Conservation (phyloP, 2,113 vertebrate species). For the Varanus komodoensis region DNA sequence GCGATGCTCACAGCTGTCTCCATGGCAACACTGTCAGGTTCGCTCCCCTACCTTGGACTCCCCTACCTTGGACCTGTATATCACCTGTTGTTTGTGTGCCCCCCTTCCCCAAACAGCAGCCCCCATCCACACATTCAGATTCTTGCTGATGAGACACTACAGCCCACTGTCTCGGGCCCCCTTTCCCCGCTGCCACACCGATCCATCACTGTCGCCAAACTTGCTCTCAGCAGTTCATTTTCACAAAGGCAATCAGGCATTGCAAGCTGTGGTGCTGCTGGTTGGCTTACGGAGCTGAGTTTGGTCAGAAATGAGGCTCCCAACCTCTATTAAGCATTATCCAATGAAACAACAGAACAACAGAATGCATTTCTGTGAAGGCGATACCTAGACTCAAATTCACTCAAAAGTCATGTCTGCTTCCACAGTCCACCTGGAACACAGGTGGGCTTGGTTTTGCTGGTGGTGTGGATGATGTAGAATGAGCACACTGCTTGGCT, state of each 20-base stretch:
- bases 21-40: neutral
- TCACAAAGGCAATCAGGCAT: neutral
- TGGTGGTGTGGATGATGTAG: neutral
- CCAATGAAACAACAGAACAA: neutral
- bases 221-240: neutral
- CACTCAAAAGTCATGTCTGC: neutral
- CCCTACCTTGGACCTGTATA: neutral
- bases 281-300: too few relatives aligned
- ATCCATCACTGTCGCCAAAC: neutral
- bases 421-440: neutral
- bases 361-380: neutral
- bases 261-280: neutral
- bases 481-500: neutral
- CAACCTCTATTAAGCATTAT: neutral
- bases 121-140: neutral
- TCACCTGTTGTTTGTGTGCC: neutral
- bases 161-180: neutral
- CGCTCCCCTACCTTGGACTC: neutral
- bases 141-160: neutral
- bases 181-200: neutral
- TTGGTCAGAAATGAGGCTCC: neutral
- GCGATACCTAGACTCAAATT: neutral
- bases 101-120: neutral
- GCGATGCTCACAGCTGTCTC: slow-evolving; percentile 3
- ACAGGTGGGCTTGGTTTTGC: neutral